Base-by-base conservation (phyloP, 2,113 vertebrate genomes). In the Zosterops borbonicus region DNA sequence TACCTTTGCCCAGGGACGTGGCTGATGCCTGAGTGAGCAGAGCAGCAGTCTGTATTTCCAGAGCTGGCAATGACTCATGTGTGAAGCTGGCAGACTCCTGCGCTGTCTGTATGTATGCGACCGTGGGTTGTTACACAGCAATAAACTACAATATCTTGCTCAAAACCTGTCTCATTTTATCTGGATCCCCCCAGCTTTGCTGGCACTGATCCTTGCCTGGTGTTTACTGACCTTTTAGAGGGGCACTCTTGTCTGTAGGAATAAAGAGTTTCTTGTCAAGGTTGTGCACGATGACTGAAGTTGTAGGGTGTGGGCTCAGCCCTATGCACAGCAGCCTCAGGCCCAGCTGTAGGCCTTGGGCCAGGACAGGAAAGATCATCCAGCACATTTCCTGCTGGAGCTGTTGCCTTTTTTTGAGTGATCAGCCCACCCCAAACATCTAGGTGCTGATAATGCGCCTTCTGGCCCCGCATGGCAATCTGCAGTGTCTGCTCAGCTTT, bases 141-240 rank as follows among this genome's bases (percentile, higher is more conserved):
- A 75, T 65, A 39, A 92, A 64, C 35, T 25, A 46, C 58, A 52
- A 59, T 69, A 46, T 81, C 74, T 83, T 81, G 28, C 65, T 92
- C 56, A 47, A 70, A 91, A 87, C 14, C n/a, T 60, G 62, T 44
- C 75, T 64, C 25, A 2, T 94, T 94, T 84, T 55, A 44, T 91
- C 89, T 76, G 71, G 25, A 89, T 89, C n/a, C 64, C 27, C 11
- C 8, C 27, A 53, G 49, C 19, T 90, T 58, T n/a, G 15, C 58
- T 88, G 88, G 74, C 82, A 62, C 50, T 89, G 70, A 70, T 59
- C 82, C 89, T 87, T 1, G 1, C 44, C 65, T 75, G 73, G 35
- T 92, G 74, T 86, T 94, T 79, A 87, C 62, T 94, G 73, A 83
- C 58, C 83, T 95, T 86, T 94, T 42, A 69, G 41, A 89, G 83